Evolutionary conservation across 1,140 invertebrate species (phyloP), one percentile per base, ranked within the genome.

Genomic region (Tribolium madens): DNA sequence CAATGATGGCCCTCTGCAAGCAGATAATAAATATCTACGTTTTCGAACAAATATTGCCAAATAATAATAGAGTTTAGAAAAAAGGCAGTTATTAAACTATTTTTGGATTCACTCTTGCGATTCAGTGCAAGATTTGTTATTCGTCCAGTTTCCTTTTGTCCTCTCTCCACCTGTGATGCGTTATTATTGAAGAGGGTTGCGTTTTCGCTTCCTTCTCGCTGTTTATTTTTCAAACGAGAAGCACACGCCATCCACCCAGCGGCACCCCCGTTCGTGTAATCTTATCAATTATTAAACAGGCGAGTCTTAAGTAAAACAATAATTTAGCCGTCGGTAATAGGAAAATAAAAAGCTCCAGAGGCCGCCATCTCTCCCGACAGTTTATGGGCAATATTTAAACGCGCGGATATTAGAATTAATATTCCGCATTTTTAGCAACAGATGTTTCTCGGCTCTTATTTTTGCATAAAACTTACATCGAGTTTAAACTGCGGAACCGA

Each of bases 261-360:
- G 60, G 50, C 50, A 31, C 64, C 57, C 52, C 57, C 26, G 57
- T 52, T 47, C 75, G 57, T 76, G 76, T 80, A 82, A 81, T 81
- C 80, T 81, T 82, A 82, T 82, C 81, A 82, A 82, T 82, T 82
- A 82, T 82, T 82, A 82, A 82, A 82, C 79, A 81, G 81, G 76
- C 78, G 50, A 80, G 80, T 79, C 78, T 80, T 82, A 82, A 82
- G 81, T 82, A 82, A 82, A 82, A 82, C 81, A 81, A 82, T 82
- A 82, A 82, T 81, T 82, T 80, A 81, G 78, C 79, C 76, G 77
- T 76, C 72, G 78, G 79, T 82, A 82, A 82, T 81, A 79, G 79
- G 81, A 82, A 81, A 81, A 82, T 82, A 82, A 82, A 82, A 81
- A 82, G 76, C 78, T 74, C 36, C 72, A 48, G 42, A 48, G 46